Percentiles rank a stretch among this genome's conserved stretches.
phyloP scores from a whole-genome alignment of 2,113 vertebrate genomes.

The Dolichallabes microphthalmus region DNA sequence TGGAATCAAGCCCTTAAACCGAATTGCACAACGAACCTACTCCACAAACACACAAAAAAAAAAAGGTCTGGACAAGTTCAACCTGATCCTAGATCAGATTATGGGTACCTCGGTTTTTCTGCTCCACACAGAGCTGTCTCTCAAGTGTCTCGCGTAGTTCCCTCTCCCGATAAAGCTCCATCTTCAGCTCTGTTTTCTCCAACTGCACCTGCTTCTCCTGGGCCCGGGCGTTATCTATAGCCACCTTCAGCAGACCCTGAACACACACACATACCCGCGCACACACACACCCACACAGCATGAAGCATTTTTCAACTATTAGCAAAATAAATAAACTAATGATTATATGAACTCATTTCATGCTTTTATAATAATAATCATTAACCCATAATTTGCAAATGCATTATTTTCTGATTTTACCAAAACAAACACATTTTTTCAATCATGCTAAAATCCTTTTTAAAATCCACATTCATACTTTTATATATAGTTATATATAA shows the following conservation, averaged over 20 bases:
- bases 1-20: too few relatives aligned
- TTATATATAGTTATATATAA: not conserved
- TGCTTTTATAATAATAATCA: not conserved
- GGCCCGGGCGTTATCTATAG: conserved; percentile 94
- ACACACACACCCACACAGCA: conserved; percentile 49
- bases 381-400: not conserved
- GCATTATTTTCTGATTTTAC: not conserved
- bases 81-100: conserved; percentile 16
- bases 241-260: conserved; percentile 97
- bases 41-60: too few relatives aligned
- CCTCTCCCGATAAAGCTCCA: conserved; percentile 95
- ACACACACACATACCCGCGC: conserved; percentile 47
- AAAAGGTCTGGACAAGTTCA: too few relatives aligned
- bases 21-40: too few relatives aligned
- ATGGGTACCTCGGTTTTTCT: conserved; percentile 88
- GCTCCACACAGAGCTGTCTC: conserved; percentile 94
- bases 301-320: not conserved
- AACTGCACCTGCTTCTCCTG: conserved; percentile 98
- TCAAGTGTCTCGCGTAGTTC: conserved; percentile 95
- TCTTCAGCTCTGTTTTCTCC: conserved; percentile 97
- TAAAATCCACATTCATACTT: not conserved
- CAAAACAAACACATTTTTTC: not conserved
- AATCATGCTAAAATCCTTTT: not conserved
- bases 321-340: not conserved
- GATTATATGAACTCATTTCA: not conserved